phyloP scores from a whole-genome alignment of 2,888 invertebrate genomes.

The Cremastinae sp. region DNA sequence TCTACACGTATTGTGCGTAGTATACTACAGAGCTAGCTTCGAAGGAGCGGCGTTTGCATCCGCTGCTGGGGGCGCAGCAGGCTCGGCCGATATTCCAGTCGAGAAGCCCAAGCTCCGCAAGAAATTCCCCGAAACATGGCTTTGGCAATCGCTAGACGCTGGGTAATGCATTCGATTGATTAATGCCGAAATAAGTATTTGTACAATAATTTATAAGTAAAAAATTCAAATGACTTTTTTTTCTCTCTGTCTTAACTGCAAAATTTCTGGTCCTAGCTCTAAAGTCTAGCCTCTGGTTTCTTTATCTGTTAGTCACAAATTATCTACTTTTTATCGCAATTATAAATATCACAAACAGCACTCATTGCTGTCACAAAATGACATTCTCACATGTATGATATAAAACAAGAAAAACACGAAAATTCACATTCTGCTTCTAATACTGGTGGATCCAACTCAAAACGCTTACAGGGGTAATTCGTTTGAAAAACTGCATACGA shows the following conservation, averaged over 20 bases:
- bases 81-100: constrained; percentile 69
- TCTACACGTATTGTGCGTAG: constrained; percentile 74
- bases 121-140: constrained; percentile 88
- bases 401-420: too few relatives aligned
- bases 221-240: constrained; percentile 9
- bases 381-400: too few relatives aligned
- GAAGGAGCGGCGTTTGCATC: constrained; percentile 74
- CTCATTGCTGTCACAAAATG: too few relatives aligned
- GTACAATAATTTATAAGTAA: background rate
- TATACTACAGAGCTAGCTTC: constrained; percentile 82
- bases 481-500: constrained; percentile 8
- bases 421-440: too few relatives aligned
- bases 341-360: too few relatives aligned
- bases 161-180: constrained; percentile 81
- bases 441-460: background rate
- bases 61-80: constrained; percentile 69
- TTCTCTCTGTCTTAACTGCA: background rate
- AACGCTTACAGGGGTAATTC: constrained; percentile 7
- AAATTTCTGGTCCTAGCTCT: too few relatives aligned
- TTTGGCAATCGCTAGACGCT: constrained; percentile 84
- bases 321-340: too few relatives aligned
- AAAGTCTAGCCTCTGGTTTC: too few relatives aligned
- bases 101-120: constrained; percentile 82
- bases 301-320: too few relatives aligned
- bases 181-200: constrained; percentile 41